Evolutionary conservation across 2,797 vertebrate genomes (phyloP).

Genomic region (Gambelia wislizenii): DNA sequence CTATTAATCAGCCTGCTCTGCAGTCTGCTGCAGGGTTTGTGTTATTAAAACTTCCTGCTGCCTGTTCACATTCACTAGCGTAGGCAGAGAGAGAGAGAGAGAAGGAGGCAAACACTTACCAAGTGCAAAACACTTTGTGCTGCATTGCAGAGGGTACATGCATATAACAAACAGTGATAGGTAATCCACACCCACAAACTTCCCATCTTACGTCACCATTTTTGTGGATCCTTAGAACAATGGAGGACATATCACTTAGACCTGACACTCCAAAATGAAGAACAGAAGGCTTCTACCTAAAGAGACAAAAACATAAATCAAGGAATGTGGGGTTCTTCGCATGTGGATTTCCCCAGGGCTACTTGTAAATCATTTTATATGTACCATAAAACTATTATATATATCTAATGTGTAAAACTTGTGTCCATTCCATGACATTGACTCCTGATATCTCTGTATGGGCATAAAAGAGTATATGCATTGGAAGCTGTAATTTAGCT

Average conservation of each 20-base stretch:
- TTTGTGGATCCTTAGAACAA: conserved; percentile 1
- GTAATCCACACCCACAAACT: conserved; percentile 46
- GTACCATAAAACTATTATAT: not conserved
- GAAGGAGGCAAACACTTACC: conserved; percentile 57
- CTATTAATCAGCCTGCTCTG: conserved; percentile 71
- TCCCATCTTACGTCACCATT: not conserved
- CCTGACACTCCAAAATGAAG: not conserved
- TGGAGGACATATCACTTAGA: not conserved
- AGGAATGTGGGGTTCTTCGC: not conserved
- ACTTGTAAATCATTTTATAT: not conserved
- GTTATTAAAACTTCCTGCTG: conserved; percentile 73
- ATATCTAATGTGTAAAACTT: not conserved
- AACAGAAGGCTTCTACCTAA: not conserved
- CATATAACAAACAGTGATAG: conserved; percentile 46
- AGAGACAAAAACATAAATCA: not conserved
- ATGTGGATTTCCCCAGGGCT: not conserved
- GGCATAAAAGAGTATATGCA: not conserved
- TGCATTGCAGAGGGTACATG: conserved; percentile 75
- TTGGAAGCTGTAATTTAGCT: not conserved
- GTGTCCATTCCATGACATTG: too few species aligned
- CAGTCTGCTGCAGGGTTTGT: conserved; percentile 70
- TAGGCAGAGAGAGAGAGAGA: conserved; percentile 55
- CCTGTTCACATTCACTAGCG: conserved; percentile 71
- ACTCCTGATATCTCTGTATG: not conserved
- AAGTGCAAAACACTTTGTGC: conserved; percentile 62